Conservation (phyloP, 2,888 invertebrate genomes). For the Eupithecia insigniata region DNA sequence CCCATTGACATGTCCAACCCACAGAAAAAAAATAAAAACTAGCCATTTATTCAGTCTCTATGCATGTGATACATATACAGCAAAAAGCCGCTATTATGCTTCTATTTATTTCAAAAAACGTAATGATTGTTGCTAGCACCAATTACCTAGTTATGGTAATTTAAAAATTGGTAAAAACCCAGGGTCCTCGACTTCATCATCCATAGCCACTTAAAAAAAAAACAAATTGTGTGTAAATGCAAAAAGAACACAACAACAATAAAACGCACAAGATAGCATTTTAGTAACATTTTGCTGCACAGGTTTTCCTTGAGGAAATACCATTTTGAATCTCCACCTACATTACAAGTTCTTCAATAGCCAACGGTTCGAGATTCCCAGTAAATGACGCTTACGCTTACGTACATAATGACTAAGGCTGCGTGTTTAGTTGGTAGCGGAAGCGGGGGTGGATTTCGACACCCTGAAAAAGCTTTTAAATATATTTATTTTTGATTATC, state of each 20-base stretch:
- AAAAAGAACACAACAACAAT: background rate
- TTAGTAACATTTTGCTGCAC: background rate
- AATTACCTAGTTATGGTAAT: background rate
- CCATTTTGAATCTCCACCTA: background rate
- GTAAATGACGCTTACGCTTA: background rate
- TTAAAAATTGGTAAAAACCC: background rate
- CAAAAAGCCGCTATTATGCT: too few species aligned
- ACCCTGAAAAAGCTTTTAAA: too few species aligned
- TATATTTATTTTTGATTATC: too few species aligned
- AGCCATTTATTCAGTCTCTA: too few species aligned
- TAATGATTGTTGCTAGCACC: background rate
- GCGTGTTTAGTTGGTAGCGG: too few species aligned
- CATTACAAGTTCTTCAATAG: background rate
- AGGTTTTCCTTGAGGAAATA: conserved; percentile 29
- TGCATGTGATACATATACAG: too few species aligned
- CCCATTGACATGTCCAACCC: too few species aligned
- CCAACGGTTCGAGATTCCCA: background rate
- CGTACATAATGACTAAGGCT: background rate
- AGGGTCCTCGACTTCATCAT: background rate
- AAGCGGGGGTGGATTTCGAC: too few species aligned
- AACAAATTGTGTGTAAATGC: background rate
- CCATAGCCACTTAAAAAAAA: background rate
- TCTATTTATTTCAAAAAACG: background rate
- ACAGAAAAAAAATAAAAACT: too few species aligned
- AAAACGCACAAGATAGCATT: background rate